Evolutionary conservation across 2,113 vertebrate genomes (phyloP).

Genomic region (Cyprichromis sp.): DNA sequence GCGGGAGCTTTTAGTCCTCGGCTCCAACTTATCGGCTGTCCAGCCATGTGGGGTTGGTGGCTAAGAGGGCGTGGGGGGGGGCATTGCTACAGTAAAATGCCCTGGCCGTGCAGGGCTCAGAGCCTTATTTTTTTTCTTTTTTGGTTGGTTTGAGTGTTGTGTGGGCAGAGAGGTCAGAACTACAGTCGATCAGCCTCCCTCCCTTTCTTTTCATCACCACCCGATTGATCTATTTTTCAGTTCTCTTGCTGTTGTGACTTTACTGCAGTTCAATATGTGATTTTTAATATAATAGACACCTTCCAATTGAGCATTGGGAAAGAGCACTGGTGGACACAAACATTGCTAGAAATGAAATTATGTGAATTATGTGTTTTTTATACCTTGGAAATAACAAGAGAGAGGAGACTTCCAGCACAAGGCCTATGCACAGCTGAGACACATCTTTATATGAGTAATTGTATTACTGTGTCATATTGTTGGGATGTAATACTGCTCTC

Average conservation of each 20-base stretch:
- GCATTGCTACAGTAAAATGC: conserved; percentile 45
- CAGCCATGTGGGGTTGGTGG: conserved; percentile 33
- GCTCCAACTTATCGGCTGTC: conserved; percentile 48
- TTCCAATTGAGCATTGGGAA: conserved; percentile 1
- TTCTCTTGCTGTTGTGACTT: neutral
- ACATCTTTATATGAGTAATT: neutral
- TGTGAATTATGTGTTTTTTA: neutral
- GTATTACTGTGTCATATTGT: neutral
- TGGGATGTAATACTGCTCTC: neutral
- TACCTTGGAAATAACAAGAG: neutral
- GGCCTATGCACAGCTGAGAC: neutral
- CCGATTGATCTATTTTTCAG: conserved; percentile 46
- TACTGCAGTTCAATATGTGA: neutral
- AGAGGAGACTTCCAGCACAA: neutral
- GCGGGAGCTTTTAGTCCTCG: conserved; percentile 53
- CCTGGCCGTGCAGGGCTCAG: neutral
- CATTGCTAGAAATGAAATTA: neutral
- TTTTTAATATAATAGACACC: conserved; percentile 28
- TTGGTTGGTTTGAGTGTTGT: conserved; percentile 7
- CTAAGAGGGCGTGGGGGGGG: conserved; percentile 19
- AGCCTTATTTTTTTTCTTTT: neutral
- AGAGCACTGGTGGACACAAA: neutral
- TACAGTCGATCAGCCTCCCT: conserved; percentile 37
- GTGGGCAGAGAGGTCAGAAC: conserved; percentile 39
- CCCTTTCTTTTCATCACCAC: neutral